These are phyloP conservation scores for Eledone cirrhosa DNA, from an alignment of 2,888 invertebrate species.

Conservation along the genomic window DNA sequence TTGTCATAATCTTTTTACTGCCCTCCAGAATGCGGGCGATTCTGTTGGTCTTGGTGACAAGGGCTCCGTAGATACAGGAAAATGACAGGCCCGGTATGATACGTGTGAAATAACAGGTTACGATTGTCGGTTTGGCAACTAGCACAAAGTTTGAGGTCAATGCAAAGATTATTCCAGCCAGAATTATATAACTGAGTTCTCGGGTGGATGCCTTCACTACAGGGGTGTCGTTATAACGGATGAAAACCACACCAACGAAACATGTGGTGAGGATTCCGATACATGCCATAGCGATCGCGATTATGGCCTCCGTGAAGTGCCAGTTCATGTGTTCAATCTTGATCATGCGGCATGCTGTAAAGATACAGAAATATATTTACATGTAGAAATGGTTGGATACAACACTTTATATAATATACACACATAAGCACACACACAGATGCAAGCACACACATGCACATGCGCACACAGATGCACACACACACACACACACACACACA, in stretches of 20 bases:
- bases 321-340: slow-evolving; percentile 74
- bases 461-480: no score
- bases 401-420: no score
- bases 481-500: no score
- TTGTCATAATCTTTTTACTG: slow-evolving; percentile 89
- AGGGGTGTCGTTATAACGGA: slow-evolving; percentile 89
- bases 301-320: slow-evolving; percentile 74
- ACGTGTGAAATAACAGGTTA: slow-evolving; percentile 87
- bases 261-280: slow-evolving; percentile 83
- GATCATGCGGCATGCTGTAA: slow-evolving; percentile 73
- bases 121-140: slow-evolving; percentile 79
- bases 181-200: slow-evolving; percentile 81
- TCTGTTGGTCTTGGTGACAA: slow-evolving; percentile 96
- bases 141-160: slow-evolving; percentile 82
- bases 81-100: slow-evolving; percentile 95
- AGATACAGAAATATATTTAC: background rate
- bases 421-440: no score
- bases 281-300: slow-evolving; percentile 77
- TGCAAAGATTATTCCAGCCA: slow-evolving; percentile 68
- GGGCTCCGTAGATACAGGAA: slow-evolving; percentile 94
- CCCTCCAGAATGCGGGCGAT: slow-evolving; percentile 97
- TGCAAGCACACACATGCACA: no score
- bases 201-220: slow-evolving; percentile 94
- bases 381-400: slow-evolving; percentile 8
- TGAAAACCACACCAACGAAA: slow-evolving; percentile 82